These are phyloP conservation scores for Drosophila hawaiiensis DNA, from an alignment of 2,888 invertebrate genomes.

Conservation along the genomic window DNA sequence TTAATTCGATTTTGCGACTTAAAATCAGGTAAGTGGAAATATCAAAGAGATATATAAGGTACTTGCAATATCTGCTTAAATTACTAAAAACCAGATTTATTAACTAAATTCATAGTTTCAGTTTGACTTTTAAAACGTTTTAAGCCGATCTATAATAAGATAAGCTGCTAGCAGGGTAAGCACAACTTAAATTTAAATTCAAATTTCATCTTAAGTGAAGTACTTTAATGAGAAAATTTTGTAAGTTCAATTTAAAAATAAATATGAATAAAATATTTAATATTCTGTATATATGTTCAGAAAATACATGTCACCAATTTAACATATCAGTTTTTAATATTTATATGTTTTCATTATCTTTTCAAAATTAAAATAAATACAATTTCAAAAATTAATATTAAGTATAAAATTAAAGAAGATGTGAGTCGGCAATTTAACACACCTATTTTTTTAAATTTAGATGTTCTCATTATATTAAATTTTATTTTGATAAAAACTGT, in stretches of 20 bases:
- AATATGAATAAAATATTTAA: neutral
- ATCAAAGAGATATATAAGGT: neutral
- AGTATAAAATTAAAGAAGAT: neutral
- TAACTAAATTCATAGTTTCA: neutral
- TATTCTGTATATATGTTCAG: neutral
- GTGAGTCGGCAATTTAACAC: neutral
- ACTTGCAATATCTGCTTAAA: neutral
- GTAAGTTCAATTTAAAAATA: neutral
- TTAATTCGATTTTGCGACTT: constrained; percentile 38
- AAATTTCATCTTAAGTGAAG: neutral
- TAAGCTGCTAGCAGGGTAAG: neutral
- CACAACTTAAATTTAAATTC: neutral
- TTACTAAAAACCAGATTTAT: neutral
- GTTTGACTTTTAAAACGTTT: neutral
- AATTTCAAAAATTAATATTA: neutral
- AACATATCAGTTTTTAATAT: neutral
- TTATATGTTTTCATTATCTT: neutral
- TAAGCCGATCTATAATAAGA: neutral
- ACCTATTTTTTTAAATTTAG: neutral
- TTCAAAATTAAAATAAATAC: neutral
- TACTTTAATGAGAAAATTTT: neutral
- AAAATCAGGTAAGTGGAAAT: constrained; percentile 3
- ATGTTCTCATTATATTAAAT: neutral
- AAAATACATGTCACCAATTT: neutral
- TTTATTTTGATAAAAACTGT: no score